A percentile compares a stretch with the other conserved stretches of the same genome.
Conservation (phyloP, 1,140 invertebrate genomes). For the Drosophila insularis region DNA sequence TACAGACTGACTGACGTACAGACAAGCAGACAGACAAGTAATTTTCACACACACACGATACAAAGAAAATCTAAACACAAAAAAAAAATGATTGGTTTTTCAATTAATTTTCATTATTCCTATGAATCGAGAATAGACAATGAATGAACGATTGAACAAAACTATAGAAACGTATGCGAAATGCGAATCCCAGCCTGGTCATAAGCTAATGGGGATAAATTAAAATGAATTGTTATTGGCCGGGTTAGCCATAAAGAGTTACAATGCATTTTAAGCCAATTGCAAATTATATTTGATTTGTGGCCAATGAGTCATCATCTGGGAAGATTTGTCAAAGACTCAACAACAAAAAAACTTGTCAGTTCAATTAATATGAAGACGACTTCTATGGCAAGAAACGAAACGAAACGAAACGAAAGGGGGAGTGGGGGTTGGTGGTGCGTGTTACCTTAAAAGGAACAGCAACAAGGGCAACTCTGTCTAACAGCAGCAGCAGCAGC, state of each 20-base stretch:
- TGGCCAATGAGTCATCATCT: neutral
- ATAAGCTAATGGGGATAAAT: constrained; percentile 53
- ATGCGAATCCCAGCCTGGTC: constrained; percentile 33
- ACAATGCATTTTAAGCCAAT: constrained; percentile 52
- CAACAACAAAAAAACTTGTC: constrained; percentile 37
- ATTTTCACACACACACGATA: constrained; percentile 34
- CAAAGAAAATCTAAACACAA: constrained; percentile 5
- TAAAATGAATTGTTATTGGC: constrained; percentile 72
- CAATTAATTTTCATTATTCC: constrained; percentile 69
- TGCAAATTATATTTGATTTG: constrained; percentile 47
- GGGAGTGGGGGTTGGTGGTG: no score
- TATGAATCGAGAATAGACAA: constrained; percentile 10
- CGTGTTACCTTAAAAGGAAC: constrained; percentile 40
- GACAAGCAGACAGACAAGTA: constrained; percentile 42
- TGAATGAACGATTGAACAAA: constrained; percentile 21
- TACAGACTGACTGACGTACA: neutral
- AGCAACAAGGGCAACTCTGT: constrained; percentile 42
- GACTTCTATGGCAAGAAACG: neutral
- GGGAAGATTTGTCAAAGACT: neutral
- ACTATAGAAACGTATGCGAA: constrained; percentile 22
- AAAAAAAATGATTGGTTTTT: constrained; percentile 57
- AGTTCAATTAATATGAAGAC: constrained; percentile 72
- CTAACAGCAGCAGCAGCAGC: constrained; percentile 36
- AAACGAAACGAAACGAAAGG: neutral
- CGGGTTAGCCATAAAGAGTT: constrained; percentile 52